These are phyloP conservation scores for Asobara japonica DNA, from an alignment of 1,140 invertebrate genomes.

Conservation along the genomic window DNA sequence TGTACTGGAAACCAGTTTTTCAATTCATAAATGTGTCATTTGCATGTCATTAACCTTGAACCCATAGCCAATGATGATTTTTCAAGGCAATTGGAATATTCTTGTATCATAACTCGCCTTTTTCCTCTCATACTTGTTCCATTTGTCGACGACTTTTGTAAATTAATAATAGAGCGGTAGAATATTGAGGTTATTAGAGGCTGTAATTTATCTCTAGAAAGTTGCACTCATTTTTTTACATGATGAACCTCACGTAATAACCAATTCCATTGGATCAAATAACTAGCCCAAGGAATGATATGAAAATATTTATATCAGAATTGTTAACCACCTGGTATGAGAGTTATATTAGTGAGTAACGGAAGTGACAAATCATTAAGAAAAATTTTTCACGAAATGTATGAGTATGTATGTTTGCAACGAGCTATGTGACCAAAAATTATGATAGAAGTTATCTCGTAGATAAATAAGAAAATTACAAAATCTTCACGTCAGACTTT, in stretches of 20 bases:
- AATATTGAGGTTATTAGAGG: slow-evolving; percentile 27
- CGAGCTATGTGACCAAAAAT: no score
- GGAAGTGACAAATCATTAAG: no score
- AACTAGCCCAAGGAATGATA: no score
- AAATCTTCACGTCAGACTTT: no score
- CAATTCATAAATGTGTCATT: slow-evolving; percentile 7
- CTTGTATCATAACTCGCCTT: background rate
- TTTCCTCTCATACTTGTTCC: background rate
- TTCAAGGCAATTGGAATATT: background rate
- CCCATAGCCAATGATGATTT: background rate
- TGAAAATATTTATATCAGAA: background rate
- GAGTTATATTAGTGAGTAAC: no score
- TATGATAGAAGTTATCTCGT: no score
- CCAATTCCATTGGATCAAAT: background rate
- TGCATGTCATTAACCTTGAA: slow-evolving; percentile 9
- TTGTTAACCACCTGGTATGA: background rate
- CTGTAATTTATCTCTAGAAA: background rate
- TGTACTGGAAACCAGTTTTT: background rate
- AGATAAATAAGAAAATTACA: no score
- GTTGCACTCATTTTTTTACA: background rate
- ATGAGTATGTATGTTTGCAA: no score
- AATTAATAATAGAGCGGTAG: slow-evolving; percentile 27
- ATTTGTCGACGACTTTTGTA: background rate
- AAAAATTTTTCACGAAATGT: no score
- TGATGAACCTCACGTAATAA: background rate